Evolutionary conservation across 1,140 invertebrate genomes (phyloP).

Genomic region (Adelges cooleyi): DNA sequence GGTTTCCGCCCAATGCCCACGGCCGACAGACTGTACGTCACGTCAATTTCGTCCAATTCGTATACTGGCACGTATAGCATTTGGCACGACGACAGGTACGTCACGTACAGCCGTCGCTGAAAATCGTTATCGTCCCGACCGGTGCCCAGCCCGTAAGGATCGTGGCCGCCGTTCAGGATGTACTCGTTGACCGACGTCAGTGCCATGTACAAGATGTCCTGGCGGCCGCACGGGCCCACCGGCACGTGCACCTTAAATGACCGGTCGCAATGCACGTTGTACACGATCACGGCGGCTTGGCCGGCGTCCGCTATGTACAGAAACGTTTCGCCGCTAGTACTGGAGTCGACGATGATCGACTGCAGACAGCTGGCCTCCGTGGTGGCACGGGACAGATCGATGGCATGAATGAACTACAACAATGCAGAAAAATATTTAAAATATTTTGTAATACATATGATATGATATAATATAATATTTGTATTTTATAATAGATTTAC

Average conservation of each 20-base stretch:
- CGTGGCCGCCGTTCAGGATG: too few relatives aligned
- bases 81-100: not conserved
- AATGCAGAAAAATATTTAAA: too few relatives aligned
- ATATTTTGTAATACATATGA: too few relatives aligned
- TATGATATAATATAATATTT: too few relatives aligned
- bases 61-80: not conserved
- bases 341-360: conserved; percentile 2
- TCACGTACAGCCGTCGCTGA: conserved; percentile 11
- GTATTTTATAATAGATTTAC: too few relatives aligned
- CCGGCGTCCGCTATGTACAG: conserved; percentile 5
- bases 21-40: not conserved
- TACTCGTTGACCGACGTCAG: not conserved
- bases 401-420: not conserved
- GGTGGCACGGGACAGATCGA: not conserved
- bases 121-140: not conserved
- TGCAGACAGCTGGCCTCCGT: not conserved
- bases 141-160: not conserved
- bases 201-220: conserved; percentile 11
- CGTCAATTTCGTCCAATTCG: not conserved
- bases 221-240: not conserved
- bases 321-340: not conserved
- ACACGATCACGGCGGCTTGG: not conserved
- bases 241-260: conserved; percentile 14
- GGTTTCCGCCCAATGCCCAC: not conserved
- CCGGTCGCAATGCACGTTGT: not conserved